Evolutionary conservation across 2,888 invertebrate genomes (phyloP).

Genomic region (Pyrrhia umbra): DNA sequence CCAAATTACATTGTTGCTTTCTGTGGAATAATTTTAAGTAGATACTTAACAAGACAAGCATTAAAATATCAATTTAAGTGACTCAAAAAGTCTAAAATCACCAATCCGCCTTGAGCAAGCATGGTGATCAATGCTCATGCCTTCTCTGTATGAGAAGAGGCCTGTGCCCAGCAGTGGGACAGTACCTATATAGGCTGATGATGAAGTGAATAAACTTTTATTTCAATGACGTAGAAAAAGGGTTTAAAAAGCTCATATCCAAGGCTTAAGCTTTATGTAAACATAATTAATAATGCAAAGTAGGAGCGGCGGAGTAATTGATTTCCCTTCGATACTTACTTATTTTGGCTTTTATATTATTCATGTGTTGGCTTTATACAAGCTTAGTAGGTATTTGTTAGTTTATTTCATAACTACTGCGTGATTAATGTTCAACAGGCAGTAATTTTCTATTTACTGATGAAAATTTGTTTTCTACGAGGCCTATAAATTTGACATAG

Average conservation of each 20-base stretch:
- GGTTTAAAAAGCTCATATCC: slow-evolving; percentile 33
- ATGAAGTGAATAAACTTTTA: background rate
- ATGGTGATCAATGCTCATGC: too few species aligned
- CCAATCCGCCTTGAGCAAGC: too few species aligned
- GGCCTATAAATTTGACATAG: background rate
- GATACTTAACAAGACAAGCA: background rate
- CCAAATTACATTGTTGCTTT: slow-evolving; percentile 26
- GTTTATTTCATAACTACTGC: slow-evolving; percentile 3
- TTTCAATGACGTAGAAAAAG: slow-evolving; percentile 8
- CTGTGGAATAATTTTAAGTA: slow-evolving; percentile 14
- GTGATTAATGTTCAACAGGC: background rate
- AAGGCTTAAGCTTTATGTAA: slow-evolving; percentile 18
- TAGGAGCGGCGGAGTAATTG: slow-evolving; percentile 45
- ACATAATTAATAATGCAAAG: slow-evolving; percentile 51
- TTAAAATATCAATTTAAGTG: background rate
- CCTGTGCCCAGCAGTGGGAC: too few species aligned
- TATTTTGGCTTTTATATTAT: slow-evolving; percentile 38
- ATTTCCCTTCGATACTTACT: slow-evolving; percentile 40
- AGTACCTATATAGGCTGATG: too few species aligned
- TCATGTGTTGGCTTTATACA: slow-evolving; percentile 25
- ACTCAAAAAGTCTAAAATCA: too few species aligned
- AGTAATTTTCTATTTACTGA: background rate
- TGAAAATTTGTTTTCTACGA: background rate
- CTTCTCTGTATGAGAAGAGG: too few species aligned
- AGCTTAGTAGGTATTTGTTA: slow-evolving; percentile 35